phyloP scores from a whole-genome alignment of 2,113 vertebrate genomes.

The Meles meles region DNA sequence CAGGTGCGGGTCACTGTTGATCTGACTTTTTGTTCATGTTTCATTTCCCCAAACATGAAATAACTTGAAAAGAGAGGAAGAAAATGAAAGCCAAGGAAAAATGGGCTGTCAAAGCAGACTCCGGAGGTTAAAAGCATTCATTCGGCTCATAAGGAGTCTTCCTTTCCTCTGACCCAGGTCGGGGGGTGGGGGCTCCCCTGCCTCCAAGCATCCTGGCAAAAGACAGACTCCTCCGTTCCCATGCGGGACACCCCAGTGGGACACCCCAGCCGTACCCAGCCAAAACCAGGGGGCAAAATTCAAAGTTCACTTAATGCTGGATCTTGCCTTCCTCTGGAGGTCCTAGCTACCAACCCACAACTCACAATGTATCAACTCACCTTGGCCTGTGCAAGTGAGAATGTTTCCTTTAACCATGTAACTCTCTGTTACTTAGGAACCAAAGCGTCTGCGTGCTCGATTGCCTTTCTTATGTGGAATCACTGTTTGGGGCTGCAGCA shows the following conservation, averaged over 20 bases:
- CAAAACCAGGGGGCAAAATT: background rate
- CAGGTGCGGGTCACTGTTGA: background rate
- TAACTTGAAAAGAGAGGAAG: slow-evolving; percentile 12
- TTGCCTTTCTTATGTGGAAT: background rate
- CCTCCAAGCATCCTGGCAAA: background rate
- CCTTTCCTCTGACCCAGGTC: background rate
- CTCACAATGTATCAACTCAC: background rate
- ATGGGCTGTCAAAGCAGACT: background rate
- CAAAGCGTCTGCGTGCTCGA: background rate
- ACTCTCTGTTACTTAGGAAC: background rate
- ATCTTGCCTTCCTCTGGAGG: background rate
- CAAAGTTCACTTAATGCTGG: background rate
- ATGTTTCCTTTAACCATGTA: background rate
- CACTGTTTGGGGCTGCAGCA: background rate
- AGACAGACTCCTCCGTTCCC: background rate
- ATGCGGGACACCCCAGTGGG: rapidly evolving
- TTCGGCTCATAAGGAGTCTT: background rate
- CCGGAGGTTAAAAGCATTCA: background rate
- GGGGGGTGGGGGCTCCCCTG: rapidly evolving
- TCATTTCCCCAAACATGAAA: background rate
- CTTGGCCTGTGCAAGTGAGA: background rate
- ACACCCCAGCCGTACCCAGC: no score
- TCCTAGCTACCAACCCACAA: background rate
- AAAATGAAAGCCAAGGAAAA: background rate
- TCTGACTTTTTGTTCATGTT: background rate